These are phyloP conservation scores for Falco peregrinus DNA, from an alignment of 2,797 vertebrate genomes.

Conservation along the genomic window DNA sequence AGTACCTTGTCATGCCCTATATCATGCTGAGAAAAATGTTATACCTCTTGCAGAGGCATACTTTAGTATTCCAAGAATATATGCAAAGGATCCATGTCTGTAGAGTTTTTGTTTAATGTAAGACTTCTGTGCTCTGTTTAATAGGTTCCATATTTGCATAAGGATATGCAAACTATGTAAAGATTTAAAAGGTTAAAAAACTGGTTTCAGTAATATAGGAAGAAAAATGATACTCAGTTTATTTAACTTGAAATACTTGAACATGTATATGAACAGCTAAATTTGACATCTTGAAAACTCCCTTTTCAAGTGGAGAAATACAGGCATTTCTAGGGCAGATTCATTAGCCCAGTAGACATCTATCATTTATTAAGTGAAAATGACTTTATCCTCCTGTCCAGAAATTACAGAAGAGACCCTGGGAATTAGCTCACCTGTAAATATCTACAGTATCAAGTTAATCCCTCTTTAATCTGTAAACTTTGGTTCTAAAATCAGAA, in stretches of 20 bases:
- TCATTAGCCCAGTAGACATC: neutral
- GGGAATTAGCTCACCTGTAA: neutral
- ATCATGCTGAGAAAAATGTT: neutral
- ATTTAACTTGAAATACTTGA: neutral
- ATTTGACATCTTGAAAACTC: neutral
- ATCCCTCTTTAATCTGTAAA: neutral
- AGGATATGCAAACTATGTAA: neutral
- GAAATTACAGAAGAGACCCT: neutral
- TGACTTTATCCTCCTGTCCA: accelerated
- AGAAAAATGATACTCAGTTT: neutral
- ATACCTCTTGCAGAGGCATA: neutral
- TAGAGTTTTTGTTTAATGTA: neutral
- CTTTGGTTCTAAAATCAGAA: neutral
- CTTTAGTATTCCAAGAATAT: neutral
- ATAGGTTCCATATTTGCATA: neutral
- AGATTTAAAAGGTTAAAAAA: neutral
- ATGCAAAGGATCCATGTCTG: neutral
- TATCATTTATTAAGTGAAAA: neutral
- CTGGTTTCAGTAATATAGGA: neutral
- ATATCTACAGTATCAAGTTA: neutral
- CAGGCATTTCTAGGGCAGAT: accelerated
- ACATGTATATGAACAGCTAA: neutral
- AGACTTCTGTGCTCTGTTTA: neutral
- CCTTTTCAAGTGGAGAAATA: neutral
- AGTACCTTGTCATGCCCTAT: neutral